Evolutionary conservation across 2,888 invertebrate species (phyloP), one percentile per base, ranked within the genome.

Genomic region (Petrolisthes cinctipes): DNA sequence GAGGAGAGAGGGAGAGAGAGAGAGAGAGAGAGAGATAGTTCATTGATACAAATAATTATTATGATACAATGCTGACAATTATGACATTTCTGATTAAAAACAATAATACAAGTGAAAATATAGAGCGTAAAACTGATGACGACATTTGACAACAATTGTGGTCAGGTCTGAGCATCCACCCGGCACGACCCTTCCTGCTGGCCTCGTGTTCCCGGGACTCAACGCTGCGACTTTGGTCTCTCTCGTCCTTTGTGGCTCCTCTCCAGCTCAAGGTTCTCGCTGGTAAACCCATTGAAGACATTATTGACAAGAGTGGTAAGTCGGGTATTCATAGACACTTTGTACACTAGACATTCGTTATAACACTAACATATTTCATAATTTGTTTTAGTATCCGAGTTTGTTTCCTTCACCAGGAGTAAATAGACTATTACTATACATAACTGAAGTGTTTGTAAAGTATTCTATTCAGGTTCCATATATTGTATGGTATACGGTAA

Each of bases 161-260:
- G 37, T 6, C 91, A 93, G 93, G 93, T 79, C 89, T 93, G 86
- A 92, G 93, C 5, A 92, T 92, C 89, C 93, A 93, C 91, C 92
- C 93, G 54, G 86, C 91, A 20, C 91, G 93, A 51, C 93, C 93
- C 17, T 93, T 93, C 89, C 90, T 93, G 20, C 90, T 93, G 90
- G 93, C 93, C 2, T 93, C 93, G 6, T 92, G 92, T 89, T 93
- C 93, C 0, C 91, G 93, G 82, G 93, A 93, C 90, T 93, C 93
- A 4, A 93, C 93, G 14, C 92, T 93, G 68, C 91, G 93, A 53
- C 91, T 93, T 20, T 93, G 93, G 93, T 92, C 92, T 37, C 91
- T 93, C 20, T 91, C 92, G 5, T 92, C 93, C 6, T 91, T 93
- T 5, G 92, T 92, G 73, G 92, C 92, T 75, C 92, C 92, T 14